Conservation (phyloP, 2,113 vertebrate species). For the Syngnathus typhle region DNA sequence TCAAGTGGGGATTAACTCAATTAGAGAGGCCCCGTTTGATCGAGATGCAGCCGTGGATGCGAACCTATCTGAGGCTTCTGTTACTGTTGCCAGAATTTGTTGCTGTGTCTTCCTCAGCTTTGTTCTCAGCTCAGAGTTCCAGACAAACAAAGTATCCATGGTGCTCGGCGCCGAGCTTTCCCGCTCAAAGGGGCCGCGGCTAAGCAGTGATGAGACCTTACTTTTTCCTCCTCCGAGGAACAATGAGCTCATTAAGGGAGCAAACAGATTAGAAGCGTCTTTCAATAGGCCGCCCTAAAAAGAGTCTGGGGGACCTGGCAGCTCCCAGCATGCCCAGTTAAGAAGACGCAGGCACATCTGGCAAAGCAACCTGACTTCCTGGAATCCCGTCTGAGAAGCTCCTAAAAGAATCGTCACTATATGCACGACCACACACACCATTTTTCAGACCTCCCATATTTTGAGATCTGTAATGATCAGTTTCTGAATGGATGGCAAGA, state of each 20-base stretch:
- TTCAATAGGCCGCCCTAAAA: constrained; percentile 35
- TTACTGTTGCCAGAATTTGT: constrained; percentile 58
- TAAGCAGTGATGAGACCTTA: constrained; percentile 61
- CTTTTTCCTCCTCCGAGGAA: constrained; percentile 54
- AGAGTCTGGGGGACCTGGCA: constrained; percentile 45
- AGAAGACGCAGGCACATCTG: constrained; percentile 60
- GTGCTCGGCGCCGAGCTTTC: constrained; percentile 59
- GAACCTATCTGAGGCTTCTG: constrained; percentile 36
- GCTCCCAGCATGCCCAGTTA: constrained; percentile 57
- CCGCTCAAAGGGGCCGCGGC: constrained; percentile 46
- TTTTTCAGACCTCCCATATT: background rate
- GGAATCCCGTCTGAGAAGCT: background rate
- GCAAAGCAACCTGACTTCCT: constrained; percentile 28
- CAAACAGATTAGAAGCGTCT: constrained; percentile 70
- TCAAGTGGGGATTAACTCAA: constrained; percentile 92
- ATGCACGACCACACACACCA: background rate
- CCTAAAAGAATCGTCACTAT: too few relatives aligned
- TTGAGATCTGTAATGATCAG: background rate
- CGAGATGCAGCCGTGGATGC: constrained; percentile 45
- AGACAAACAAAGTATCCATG: constrained; percentile 43
- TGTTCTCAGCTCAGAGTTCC: constrained; percentile 43
- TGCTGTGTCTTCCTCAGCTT: constrained; percentile 31
- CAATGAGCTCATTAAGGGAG: constrained; percentile 69
- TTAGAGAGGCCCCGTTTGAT: constrained; percentile 73
- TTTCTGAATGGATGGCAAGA: background rate